Evolutionary conservation across 2,797 vertebrate genomes (phyloP).

Genomic region (Mastacembelus armatus): DNA sequence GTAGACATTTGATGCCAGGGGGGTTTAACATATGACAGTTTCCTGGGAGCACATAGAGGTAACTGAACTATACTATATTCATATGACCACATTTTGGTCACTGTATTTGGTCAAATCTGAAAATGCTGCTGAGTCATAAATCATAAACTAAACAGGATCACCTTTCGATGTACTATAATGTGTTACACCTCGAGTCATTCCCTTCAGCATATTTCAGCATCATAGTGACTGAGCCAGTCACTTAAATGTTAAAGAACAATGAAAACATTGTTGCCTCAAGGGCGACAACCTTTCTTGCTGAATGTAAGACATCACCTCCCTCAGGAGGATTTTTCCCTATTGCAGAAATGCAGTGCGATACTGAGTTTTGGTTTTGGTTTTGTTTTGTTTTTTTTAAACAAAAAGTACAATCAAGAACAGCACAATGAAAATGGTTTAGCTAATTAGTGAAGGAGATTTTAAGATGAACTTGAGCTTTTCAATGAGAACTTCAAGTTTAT

Average conservation of each 20-base stretch:
- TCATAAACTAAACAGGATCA: slow-evolving; percentile 12
- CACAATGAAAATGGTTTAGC: slow-evolving; percentile 1
- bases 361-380: too few relatives aligned
- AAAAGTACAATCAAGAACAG: slow-evolving; percentile 1
- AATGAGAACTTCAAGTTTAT: not conserved
- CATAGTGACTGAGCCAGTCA: slow-evolving; percentile 19
- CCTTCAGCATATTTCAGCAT: not conserved
- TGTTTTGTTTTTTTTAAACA: too few relatives aligned
- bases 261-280: slow-evolving; percentile 19
- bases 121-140: not conserved
- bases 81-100: too few relatives aligned
- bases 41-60: not conserved
- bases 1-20: not conserved
- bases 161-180: slow-evolving; percentile 9
- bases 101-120: too few relatives aligned
- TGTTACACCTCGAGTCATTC: not conserved
- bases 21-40: not conserved
- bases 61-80: not conserved
- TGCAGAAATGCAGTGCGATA: not conserved
- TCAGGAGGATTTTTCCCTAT: not conserved
- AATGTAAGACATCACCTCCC: slow-evolving; percentile 2
- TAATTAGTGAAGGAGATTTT: not conserved
- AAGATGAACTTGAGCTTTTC: not conserved
- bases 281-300: slow-evolving; percentile 12
- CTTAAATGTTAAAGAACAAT: slow-evolving; percentile 1